phyloP scores from a whole-genome alignment of 2,113 vertebrate species.

The Hydropotes inermis region DNA sequence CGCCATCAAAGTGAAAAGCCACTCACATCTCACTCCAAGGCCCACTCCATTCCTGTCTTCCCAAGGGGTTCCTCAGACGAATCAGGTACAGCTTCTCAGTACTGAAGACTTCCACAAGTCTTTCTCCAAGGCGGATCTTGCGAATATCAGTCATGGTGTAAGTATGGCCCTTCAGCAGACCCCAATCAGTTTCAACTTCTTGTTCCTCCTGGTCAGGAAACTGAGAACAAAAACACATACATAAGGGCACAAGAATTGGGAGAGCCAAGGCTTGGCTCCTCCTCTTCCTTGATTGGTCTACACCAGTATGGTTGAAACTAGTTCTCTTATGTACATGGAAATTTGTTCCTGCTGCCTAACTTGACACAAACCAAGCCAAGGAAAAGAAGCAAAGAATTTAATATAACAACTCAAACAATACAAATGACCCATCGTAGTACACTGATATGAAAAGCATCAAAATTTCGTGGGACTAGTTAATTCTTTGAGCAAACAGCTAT shows the following conservation, averaged over 20 bases:
- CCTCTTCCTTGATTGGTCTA: background rate
- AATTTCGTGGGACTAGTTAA: background rate
- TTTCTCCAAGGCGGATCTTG: slow-evolving; percentile 86
- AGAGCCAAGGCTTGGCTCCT: background rate
- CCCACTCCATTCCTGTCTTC: slow-evolving; percentile 92
- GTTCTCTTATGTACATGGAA: background rate
- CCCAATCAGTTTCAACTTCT: slow-evolving; percentile 83
- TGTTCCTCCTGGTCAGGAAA: slow-evolving; percentile 80
- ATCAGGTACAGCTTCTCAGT: slow-evolving; percentile 91
- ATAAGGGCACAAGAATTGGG: background rate
- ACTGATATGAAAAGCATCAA: background rate
- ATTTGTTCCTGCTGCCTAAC: slow-evolving; percentile 1
- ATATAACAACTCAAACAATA: slow-evolving; percentile 2
- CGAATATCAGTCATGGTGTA: slow-evolving; percentile 92
- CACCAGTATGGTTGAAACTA: background rate
- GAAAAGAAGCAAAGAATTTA: background rate
- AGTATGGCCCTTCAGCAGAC: slow-evolving; percentile 90
- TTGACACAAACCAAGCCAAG: background rate
- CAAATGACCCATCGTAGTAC: background rate
- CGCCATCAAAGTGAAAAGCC: background rate
- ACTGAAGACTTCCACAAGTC: slow-evolving; percentile 83
- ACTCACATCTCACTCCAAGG: slow-evolving; percentile 94
- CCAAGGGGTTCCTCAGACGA: slow-evolving; percentile 95
- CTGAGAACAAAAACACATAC: background rate
- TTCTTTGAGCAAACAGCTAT: background rate